Percentiles rank a stretch among this genome's conserved stretches.
phyloP scores from a whole-genome alignment of 2,888 invertebrate species.

The Tipula helvola region DNA sequence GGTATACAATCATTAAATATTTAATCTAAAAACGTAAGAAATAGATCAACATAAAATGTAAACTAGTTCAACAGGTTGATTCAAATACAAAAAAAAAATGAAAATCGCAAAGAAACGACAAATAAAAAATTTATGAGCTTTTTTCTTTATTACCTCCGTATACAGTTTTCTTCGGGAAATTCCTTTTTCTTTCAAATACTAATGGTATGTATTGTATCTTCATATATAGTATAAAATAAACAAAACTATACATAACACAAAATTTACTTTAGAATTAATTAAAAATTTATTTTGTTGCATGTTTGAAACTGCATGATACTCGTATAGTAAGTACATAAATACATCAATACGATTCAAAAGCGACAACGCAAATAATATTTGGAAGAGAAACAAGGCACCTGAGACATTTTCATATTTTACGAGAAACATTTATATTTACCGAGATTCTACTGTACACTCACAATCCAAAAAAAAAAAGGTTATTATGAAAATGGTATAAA shows the following conservation, averaged over 20 bases:
- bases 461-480: background rate
- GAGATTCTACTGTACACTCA: background rate
- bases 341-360: background rate
- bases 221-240: background rate
- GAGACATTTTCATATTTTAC: background rate
- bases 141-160: background rate
- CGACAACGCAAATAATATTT: background rate
- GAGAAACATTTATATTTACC: background rate
- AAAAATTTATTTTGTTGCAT: background rate
- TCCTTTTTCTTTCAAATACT: background rate
- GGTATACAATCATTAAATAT: background rate
- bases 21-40: background rate
- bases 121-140: background rate
- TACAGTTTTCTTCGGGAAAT: background rate
- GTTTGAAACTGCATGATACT: background rate
- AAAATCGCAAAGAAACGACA: background rate
- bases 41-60: slow-evolving; percentile 1
- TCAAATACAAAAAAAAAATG: background rate
- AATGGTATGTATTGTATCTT: background rate
- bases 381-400: background rate
- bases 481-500: background rate
- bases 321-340: background rate
- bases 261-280: background rate
- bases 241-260: background rate
- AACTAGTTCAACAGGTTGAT: slow-evolving; percentile 4